Base-by-base conservation (phyloP, 2,888 invertebrate species). In the Caenorhabditis wallacei region DNA sequence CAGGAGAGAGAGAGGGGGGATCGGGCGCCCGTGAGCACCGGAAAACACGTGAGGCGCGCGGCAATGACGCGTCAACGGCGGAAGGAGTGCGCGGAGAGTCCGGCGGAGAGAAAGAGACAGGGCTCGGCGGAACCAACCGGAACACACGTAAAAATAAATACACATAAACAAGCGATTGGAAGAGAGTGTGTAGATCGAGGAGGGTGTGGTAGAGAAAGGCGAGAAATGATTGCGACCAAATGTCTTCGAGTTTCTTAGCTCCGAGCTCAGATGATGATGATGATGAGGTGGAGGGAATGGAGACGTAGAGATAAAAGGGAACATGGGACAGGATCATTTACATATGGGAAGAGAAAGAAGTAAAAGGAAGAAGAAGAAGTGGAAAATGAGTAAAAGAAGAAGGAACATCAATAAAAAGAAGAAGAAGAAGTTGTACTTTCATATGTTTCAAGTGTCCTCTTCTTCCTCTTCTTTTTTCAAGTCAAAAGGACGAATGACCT, bases 81-180 rank as follows among this genome's bases (percentile, higher is more conserved):
- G 8, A 8, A 40, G 18, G 13, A 18, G 46, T 69, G 69, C 69
- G 69, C 68, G 78, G 64, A 64, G 63, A 57, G 70, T 48, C 2
- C 10, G 8, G 30, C 30, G 8, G 3, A 43, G 13, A 48, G 18
- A 48, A 18, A 48, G 18, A 18, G n/a, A 18, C 18, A 18, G 46
- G 18, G 56, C 69, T 35, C 69, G n/a, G 46, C 57, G 70, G 70
- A 70, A 57, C 70, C 46, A 78, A 78, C 78, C 78, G 78, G 78
- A 78, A 78, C 76, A 76, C 76, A 69, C 76, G 68, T 76, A 68
- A 59, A 76, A 76, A 76, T 76, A 76, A 76, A 76, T 69, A 76
- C 76, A 76, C 76, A 76, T 76, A 76, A 76, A 68, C 68, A 76
- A 76, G 66, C 35, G 35, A 57, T 57, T 30, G 51, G 30, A 11